These are phyloP conservation scores for Cylas formicarius DNA, from an alignment of 1,140 invertebrate genomes.

Conservation along the genomic window DNA sequence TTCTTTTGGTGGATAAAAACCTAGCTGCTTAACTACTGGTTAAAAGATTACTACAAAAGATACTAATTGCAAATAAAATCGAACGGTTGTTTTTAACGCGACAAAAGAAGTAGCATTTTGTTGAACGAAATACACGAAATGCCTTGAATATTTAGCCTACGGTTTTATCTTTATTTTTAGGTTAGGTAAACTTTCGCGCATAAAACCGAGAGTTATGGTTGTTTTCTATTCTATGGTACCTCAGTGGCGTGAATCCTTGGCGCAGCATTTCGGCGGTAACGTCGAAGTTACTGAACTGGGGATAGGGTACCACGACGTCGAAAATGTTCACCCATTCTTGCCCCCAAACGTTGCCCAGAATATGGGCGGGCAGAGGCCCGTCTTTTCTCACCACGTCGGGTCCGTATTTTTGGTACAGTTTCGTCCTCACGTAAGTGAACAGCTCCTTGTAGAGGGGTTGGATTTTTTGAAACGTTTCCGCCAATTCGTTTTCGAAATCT, in stretches of 20 bases:
- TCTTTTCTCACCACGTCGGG: slow-evolving; percentile 53
- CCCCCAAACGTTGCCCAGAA: slow-evolving; percentile 79
- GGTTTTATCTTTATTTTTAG: not conserved
- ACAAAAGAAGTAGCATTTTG: not conserved
- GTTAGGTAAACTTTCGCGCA: not conserved
- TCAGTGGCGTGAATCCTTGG: slow-evolving; percentile 62
- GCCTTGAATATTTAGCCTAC: too few relatives aligned
- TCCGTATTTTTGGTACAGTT: slow-evolving; percentile 63
- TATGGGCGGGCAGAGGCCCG: slow-evolving; percentile 68
- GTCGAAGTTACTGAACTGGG: slow-evolving; percentile 61
- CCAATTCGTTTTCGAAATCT: slow-evolving; percentile 60
- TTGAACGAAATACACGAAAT: too few relatives aligned
- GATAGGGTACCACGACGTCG: slow-evolving; percentile 71
- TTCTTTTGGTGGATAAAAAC: too few relatives aligned
- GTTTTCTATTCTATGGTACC: slow-evolving; percentile 43
- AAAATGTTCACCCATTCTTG: slow-evolving; percentile 77
- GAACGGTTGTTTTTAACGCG: too few relatives aligned
- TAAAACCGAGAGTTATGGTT: not conserved
- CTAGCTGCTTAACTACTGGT: too few relatives aligned
- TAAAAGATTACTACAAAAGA: too few relatives aligned
- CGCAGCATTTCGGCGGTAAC: slow-evolving; percentile 67
- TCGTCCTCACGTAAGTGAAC: slow-evolving; percentile 74
- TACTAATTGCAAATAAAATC: too few relatives aligned
- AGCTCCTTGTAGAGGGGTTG: slow-evolving; percentile 77
- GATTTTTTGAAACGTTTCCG: slow-evolving; percentile 63